These are phyloP conservation scores for Drosophila varians DNA, from an alignment of 1,140 invertebrate species.

Conservation along the genomic window DNA sequence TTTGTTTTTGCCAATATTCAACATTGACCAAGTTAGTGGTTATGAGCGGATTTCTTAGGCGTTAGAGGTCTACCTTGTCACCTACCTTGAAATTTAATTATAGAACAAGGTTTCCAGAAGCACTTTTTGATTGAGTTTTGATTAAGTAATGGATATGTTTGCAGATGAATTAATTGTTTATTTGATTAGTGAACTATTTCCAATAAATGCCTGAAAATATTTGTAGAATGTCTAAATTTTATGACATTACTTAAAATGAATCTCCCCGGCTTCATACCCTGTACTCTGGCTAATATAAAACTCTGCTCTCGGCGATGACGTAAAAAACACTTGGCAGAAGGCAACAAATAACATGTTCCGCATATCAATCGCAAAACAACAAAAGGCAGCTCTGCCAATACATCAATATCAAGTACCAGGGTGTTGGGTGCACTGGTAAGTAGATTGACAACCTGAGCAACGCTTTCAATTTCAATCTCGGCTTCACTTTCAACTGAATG, in stretches of 20 bases:
- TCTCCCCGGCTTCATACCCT: conserved; percentile 31
- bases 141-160: too few relatives aligned
- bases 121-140: too few relatives aligned
- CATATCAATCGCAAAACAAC: conserved; percentile 68
- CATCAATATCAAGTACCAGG: conserved; percentile 24
- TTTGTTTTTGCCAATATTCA: conserved; percentile 58
- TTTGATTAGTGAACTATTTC: too few relatives aligned
- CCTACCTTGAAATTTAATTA: too few relatives aligned
- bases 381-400: conserved; percentile 20
- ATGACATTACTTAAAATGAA: neutral
- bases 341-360: conserved; percentile 76
- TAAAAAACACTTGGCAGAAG: conserved; percentile 57
- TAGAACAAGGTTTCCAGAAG: too few relatives aligned
- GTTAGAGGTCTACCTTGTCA: too few relatives aligned
- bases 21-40: conserved; percentile 74
- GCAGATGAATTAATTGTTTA: too few relatives aligned
- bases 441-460: conserved; percentile 9
- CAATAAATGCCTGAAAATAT: too few relatives aligned
- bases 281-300: conserved; percentile 50
- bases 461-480: conserved; percentile 38
- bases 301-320: conserved; percentile 60
- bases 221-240: neutral
- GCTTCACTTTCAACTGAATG: conserved; percentile 34
- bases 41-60: conserved; percentile 4
- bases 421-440: neutral